These are phyloP conservation scores for Stomatorhinus ivindoensis DNA, from an alignment of 2,113 vertebrate genomes.

Conservation along the genomic window DNA sequence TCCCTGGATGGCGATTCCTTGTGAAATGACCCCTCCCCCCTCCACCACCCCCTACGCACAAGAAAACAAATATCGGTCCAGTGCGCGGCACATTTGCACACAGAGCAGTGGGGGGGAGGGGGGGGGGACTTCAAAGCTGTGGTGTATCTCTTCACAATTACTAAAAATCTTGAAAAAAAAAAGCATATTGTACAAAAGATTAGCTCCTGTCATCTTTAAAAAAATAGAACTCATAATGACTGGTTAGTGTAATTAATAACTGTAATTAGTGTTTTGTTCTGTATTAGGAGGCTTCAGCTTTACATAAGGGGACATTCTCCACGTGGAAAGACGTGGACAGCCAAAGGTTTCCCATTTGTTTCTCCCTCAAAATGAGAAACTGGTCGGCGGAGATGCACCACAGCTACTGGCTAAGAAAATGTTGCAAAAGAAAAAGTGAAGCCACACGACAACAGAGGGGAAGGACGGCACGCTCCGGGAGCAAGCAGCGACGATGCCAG, in stretches of 20 bases:
- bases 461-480: background rate
- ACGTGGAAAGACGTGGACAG: background rate
- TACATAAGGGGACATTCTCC: background rate
- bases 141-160: background rate
- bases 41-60: background rate
- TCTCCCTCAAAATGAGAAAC: background rate
- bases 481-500: background rate
- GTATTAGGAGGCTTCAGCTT: background rate
- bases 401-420: background rate
- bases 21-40: background rate
- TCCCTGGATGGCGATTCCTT: slow-evolving; percentile 35
- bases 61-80: background rate
- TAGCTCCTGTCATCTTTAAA: background rate
- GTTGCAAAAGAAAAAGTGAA: background rate
- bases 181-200: too few relatives aligned
- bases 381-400: background rate
- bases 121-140: background rate
- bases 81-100: background rate
- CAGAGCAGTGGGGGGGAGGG: background rate
- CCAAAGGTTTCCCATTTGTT: background rate
- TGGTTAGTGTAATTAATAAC: background rate
- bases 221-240: background rate
- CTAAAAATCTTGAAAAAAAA: background rate
- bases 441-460: background rate
- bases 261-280: background rate